phyloP scores from a whole-genome alignment of 2,113 vertebrate genomes.

The Campylorhamphus procurvoides region DNA sequence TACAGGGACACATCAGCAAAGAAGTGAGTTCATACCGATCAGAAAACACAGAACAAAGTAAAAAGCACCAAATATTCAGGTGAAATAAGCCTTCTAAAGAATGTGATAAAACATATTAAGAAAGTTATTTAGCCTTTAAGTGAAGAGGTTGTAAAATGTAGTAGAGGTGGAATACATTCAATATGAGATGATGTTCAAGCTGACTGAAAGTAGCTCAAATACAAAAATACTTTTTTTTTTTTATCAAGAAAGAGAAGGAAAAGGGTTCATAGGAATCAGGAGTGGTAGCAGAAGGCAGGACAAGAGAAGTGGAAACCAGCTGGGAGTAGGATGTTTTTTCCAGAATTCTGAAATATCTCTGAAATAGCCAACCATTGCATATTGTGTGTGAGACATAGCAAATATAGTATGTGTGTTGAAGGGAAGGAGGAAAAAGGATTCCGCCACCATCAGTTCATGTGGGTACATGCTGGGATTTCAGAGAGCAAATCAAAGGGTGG shows the following conservation, averaged over 20 bases:
- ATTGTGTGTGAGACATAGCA: not conserved
- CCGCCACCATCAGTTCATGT: not conserved
- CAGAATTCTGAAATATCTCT: not conserved
- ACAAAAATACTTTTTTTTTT: not conserved
- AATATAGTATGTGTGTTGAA: not conserved
- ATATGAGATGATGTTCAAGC: not conserved
- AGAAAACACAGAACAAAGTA: not conserved
- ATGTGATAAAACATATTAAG: not conserved
- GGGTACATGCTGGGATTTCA: not conserved
- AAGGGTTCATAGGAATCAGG: not conserved
- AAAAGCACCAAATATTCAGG: not conserved
- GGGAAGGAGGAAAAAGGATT: not conserved
- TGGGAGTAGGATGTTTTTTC: not conserved
- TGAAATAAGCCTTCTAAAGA: not conserved
- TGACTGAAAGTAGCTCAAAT: not conserved
- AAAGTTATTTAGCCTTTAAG: not conserved
- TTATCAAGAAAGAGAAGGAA: not conserved
- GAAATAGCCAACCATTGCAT: not conserved
- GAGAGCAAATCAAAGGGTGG: not conserved
- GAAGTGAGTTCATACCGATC: not conserved
- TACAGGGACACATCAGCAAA: not conserved
- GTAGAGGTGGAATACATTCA: not conserved
- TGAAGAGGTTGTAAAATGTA: not conserved
- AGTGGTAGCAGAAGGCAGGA: not conserved
- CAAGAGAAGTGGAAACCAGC: not conserved